Evolutionary conservation across 1,140 invertebrate genomes (phyloP).

Genomic region (Drosophila triauraria): DNA sequence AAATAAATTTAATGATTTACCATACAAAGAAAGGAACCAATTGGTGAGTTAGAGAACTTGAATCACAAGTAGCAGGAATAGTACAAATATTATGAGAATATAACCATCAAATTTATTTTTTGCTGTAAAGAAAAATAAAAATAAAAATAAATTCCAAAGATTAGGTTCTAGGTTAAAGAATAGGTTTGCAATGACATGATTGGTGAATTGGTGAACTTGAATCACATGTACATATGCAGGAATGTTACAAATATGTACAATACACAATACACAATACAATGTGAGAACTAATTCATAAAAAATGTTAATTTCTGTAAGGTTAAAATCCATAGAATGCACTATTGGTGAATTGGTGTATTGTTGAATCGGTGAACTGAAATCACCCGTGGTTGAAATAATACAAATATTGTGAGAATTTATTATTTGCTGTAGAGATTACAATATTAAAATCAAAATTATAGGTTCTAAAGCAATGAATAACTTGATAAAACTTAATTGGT

Average conservation of each 20-base stretch:
- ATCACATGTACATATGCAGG: not conserved
- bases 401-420: too few relatives aligned
- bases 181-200: too few relatives aligned
- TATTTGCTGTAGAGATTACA: not conserved
- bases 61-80: not conserved
- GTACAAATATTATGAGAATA: not conserved
- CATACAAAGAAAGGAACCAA: not conserved
- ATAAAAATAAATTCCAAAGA: not conserved
- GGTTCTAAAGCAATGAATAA: not conserved
- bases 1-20: slow-evolving; percentile 9
- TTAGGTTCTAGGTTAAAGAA: too few relatives aligned
- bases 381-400: too few relatives aligned
- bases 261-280: too few relatives aligned
- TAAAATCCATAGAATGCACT: not conserved
- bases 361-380: not conserved
- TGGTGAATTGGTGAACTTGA: not conserved
- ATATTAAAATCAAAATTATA: not conserved
- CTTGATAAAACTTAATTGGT: not conserved
- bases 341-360: not conserved
- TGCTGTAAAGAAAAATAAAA: not conserved
- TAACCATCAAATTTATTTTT: not conserved
- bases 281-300: not conserved
- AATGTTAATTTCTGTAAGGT: not conserved
- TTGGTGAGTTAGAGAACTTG: not conserved
- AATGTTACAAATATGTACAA: too few relatives aligned